phyloP scores from a whole-genome alignment of 2,888 invertebrate species.

The Stegophylla sp. region DNA sequence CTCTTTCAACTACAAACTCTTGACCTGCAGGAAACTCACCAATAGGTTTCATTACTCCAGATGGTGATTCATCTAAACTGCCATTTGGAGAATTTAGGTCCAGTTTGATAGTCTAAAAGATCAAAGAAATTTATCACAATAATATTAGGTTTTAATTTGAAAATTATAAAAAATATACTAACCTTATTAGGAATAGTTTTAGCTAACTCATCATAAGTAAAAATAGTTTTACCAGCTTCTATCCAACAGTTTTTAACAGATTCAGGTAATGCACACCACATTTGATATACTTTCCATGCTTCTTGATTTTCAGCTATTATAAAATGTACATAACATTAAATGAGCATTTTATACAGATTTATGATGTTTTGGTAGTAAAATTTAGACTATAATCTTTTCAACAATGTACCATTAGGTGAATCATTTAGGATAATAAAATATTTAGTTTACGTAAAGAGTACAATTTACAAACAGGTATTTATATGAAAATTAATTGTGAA shows the following conservation, averaged over 20 bases:
- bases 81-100: slow-evolving; percentile 31
- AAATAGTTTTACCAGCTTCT: slow-evolving; percentile 70
- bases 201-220: slow-evolving; percentile 56
- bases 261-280: slow-evolving; percentile 82
- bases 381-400: too few relatives aligned
- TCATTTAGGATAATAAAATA: too few relatives aligned
- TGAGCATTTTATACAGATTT: too few relatives aligned
- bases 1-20: slow-evolving; percentile 82
- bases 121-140: not conserved
- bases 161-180: not conserved
- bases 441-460: too few relatives aligned
- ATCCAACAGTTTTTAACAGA: slow-evolving; percentile 80
- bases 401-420: too few relatives aligned
- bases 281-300: slow-evolving; percentile 83
- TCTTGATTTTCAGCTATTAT: slow-evolving; percentile 57
- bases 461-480: too few relatives aligned
- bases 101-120: slow-evolving; percentile 14
- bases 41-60: slow-evolving; percentile 60
- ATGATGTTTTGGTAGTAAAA: too few relatives aligned
- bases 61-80: slow-evolving; percentile 22
- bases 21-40: slow-evolving; percentile 64
- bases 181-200: slow-evolving; percentile 57
- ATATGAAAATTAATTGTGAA: too few relatives aligned
- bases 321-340: too few relatives aligned
- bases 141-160: not conserved